Evolutionary conservation across 2,113 vertebrate genomes (phyloP).

Genomic region (Eclectus roratus): DNA sequence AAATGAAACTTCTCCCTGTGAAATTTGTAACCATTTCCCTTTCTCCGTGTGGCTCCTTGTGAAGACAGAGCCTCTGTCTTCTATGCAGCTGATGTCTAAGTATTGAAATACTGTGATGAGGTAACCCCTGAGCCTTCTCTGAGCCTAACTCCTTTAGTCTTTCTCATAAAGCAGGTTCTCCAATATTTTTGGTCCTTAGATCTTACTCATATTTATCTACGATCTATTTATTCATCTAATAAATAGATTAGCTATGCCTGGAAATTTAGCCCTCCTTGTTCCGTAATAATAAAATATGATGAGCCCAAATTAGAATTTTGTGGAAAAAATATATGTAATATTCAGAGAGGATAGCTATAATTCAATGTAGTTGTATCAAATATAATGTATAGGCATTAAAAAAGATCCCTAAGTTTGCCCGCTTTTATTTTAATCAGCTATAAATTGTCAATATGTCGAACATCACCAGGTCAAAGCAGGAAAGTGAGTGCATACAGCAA

Average conservation of each 20-base stretch:
- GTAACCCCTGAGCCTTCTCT: neutral
- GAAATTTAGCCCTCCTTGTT: neutral
- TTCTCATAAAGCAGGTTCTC: neutral
- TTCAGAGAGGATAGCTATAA: neutral
- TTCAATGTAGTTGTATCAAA: neutral
- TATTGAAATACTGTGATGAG: neutral
- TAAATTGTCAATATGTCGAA: neutral
- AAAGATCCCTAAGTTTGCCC: accelerated
- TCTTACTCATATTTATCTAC: neutral
- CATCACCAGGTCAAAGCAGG: neutral
- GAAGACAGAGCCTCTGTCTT: neutral
- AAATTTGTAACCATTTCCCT: neutral
- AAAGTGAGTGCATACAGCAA: neutral
- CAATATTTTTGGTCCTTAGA: neutral
- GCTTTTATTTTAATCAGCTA: neutral
- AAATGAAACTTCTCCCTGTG: neutral
- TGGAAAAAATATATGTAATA: neutral
- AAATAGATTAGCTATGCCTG: neutral
- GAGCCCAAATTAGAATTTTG: neutral
- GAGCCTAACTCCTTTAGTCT: neutral
- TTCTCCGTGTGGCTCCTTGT: neutral
- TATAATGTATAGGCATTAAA: neutral
- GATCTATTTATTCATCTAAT: neutral
- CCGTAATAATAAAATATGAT: neutral
- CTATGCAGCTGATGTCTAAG: neutral